Evolutionary conservation across 2,113 vertebrate species (phyloP).

Genomic region (Apus apus): DNA sequence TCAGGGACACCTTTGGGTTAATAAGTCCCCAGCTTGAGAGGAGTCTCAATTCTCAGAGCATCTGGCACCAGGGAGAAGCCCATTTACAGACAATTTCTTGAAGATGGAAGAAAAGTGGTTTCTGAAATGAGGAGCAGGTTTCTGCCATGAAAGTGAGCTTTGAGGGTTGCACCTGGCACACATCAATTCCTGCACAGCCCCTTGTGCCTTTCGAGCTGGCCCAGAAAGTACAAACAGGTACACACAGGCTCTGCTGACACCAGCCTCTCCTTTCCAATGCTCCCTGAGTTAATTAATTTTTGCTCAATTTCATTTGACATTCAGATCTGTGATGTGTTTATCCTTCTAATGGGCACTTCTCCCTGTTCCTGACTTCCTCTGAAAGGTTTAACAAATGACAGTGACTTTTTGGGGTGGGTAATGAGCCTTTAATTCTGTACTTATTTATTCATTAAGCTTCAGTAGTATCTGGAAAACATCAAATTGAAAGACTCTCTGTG

Average conservation of each 20-base stretch:
- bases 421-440: slow-evolving; percentile 60
- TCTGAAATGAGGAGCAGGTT: background rate
- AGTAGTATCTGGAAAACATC: slow-evolving; percentile 1
- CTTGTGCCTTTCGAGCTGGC: background rate
- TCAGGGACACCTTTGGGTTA: slow-evolving; percentile 32
- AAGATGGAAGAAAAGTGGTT: slow-evolving; percentile 25
- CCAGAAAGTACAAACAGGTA: slow-evolving; percentile 1
- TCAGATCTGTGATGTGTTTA: slow-evolving; percentile 60
- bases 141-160: background rate
- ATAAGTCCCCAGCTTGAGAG: slow-evolving; percentile 7
- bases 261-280: slow-evolving; percentile 10
- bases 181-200: background rate
- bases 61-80: slow-evolving; percentile 28
- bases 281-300: slow-evolving; percentile 43
- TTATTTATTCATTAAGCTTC: slow-evolving; percentile 58
- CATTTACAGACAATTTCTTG: slow-evolving; percentile 47
- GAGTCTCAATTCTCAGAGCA: background rate
- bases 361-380: slow-evolving; percentile 20
- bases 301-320: slow-evolving; percentile 60
- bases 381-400: slow-evolving; percentile 57
- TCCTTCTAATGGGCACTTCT: slow-evolving; percentile 56
- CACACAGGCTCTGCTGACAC: slow-evolving; percentile 12
- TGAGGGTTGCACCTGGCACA: slow-evolving; percentile 1
- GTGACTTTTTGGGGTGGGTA: slow-evolving; percentile 30
- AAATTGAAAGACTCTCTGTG: background rate